phyloP scores from a whole-genome alignment of 2,113 vertebrate species.

The Burhinus bistriatus region DNA sequence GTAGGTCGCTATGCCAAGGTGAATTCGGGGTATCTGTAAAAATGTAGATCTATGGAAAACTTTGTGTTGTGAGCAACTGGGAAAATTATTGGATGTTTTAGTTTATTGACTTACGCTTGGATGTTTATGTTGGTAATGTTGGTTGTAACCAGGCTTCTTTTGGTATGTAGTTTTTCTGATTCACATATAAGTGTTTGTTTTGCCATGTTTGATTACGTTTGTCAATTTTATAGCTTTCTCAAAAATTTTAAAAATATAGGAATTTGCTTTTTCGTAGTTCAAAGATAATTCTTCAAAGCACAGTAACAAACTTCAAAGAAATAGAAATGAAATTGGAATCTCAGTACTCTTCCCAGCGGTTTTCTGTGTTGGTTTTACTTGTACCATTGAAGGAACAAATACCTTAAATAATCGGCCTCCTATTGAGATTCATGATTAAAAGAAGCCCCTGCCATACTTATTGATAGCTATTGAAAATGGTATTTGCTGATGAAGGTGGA shows the following conservation, averaged over 20 bases:
- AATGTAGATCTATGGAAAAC: neutral
- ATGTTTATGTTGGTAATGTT: neutral
- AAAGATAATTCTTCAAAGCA: neutral
- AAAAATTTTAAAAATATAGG: neutral
- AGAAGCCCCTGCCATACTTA: neutral
- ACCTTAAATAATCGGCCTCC: neutral
- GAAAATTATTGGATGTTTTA: neutral
- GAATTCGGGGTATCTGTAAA: neutral
- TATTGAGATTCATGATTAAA: neutral
- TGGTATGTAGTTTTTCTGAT: neutral
- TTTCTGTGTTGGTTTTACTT: neutral
- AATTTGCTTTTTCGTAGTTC: neutral
- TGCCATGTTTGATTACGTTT: neutral
- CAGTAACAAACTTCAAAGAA: neutral
- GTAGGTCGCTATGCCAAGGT: slow-evolving; percentile 66
- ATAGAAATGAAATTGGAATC: neutral
- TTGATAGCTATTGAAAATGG: neutral
- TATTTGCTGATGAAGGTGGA: neutral
- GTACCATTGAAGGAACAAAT: neutral
- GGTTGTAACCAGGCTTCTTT: neutral
- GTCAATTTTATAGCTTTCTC: neutral
- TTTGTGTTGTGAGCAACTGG: neutral
- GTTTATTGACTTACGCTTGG: neutral
- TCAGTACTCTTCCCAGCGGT: neutral
- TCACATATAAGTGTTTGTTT: neutral